phyloP scores from a whole-genome alignment of 2,797 vertebrate genomes.

The Setipinna tenuifilis region DNA sequence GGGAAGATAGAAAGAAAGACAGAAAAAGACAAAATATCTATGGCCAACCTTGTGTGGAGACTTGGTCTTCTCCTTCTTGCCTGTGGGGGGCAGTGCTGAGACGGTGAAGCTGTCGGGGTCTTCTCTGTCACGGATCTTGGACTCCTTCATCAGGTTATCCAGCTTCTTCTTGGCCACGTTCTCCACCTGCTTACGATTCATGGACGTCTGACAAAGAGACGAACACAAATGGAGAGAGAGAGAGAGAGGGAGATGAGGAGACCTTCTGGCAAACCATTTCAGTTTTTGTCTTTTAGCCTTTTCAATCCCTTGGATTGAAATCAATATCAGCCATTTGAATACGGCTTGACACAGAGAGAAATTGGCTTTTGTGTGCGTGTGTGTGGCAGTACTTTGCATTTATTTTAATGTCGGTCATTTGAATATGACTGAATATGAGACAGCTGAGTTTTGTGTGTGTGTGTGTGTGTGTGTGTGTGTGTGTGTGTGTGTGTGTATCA shows the following conservation, averaged over 20 bases:
- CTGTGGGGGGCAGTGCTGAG: constrained; percentile 75
- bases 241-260: background rate
- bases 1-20: background rate
- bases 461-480: too few relatives aligned
- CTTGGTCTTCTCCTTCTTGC: constrained; percentile 71
- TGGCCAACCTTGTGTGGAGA: constrained; percentile 75
- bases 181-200: constrained; percentile 91
- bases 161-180: constrained; percentile 94
- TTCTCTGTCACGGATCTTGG: constrained; percentile 92
- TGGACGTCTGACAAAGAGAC: constrained; percentile 77
- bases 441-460: too few relatives aligned
- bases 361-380: too few relatives aligned
- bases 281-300: background rate
- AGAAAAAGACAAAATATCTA: background rate
- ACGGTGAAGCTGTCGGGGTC: constrained; percentile 89
- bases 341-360: background rate
- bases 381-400: too few relatives aligned
- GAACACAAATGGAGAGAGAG: background rate
- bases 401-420: too few relatives aligned
- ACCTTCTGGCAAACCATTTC: background rate
- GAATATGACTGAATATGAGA: too few relatives aligned
- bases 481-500: too few relatives aligned
- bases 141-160: constrained; percentile 94
- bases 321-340: background rate
- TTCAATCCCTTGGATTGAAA: too few relatives aligned